Evolutionary conservation across 92 coral and sea anemone genomes (phyloP).

Genomic region (Siderastrea radians): DNA sequence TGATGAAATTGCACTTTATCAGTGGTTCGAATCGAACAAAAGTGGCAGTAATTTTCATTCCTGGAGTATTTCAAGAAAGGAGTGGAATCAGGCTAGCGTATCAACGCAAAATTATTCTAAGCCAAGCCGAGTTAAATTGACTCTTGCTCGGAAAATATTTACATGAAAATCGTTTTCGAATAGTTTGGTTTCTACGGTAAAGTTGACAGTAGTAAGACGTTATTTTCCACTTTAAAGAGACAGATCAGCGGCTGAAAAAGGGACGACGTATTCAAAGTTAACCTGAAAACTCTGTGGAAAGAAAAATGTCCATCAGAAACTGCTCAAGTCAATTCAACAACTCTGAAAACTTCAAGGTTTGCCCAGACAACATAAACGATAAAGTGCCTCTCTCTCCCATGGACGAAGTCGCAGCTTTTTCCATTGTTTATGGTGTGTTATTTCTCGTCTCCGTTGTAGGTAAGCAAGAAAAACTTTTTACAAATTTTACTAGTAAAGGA

Average conservation of each 20-base stretch:
- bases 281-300: not conserved
- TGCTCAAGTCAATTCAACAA: conserved; percentile 2
- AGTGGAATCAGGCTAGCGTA: too few species aligned
- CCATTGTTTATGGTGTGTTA: conserved; percentile 78
- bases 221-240: not conserved
- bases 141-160: conserved; percentile 21
- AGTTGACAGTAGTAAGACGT: conserved; percentile 9
- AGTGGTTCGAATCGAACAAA: not conserved
- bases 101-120: not conserved
- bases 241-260: not conserved
- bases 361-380: not conserved
- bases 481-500: not conserved
- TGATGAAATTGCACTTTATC: not conserved
- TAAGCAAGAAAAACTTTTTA: conserved; percentile 32
- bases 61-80: not conserved
- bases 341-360: not conserved
- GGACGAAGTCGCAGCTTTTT: conserved; percentile 60
- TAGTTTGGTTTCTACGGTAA: conserved; percentile 35
- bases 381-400: conserved; percentile 41
- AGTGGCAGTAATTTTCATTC: not conserved
- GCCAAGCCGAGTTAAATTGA: not conserved
- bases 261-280: not conserved
- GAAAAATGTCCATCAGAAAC: conserved; percentile 19
- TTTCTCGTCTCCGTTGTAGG: conserved; percentile 78
- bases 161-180: conserved; percentile 27